These are phyloP conservation scores for Thelaira solivaga DNA, from an alignment of 2,888 invertebrate species.

Conservation along the genomic window DNA sequence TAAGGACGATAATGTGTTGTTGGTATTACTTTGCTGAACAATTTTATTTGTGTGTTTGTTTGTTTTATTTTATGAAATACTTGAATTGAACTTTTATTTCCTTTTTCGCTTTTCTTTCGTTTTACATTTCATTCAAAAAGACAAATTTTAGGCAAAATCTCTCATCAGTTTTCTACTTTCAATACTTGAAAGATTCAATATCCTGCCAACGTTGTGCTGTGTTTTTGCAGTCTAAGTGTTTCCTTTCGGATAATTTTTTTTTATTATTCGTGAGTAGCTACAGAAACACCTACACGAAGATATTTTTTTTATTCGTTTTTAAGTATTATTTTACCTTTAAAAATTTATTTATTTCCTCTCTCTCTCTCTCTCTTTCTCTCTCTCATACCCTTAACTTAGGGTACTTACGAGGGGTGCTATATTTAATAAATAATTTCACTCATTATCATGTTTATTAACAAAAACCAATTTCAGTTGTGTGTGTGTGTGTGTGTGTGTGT, in stretches of 20 bases:
- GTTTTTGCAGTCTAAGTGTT: slow-evolving; percentile 13
- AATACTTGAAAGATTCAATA: slow-evolving; percentile 25
- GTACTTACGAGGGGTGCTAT: not conserved
- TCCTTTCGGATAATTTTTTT: too few species aligned
- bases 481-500: too few species aligned
- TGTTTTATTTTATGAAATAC: too few species aligned
- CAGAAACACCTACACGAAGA: too few species aligned
- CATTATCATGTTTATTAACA: too few species aligned
- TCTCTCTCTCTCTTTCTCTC: not conserved
- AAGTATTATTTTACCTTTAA: not conserved
- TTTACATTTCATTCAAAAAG: not conserved
- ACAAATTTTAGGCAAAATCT: not conserved
- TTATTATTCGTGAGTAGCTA: too few species aligned
- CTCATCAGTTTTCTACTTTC: not conserved
- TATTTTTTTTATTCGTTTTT: too few species aligned
- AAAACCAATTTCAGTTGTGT: too few species aligned
- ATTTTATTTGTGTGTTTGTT: too few species aligned
- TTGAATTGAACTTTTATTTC: not conserved
- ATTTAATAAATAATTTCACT: too few species aligned
- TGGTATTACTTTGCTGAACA: too few species aligned
- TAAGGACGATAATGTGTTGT: too few species aligned
- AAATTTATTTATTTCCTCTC: not conserved
- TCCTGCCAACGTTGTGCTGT: slow-evolving; percentile 4
- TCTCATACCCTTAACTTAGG: not conserved
- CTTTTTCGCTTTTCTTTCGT: not conserved